Percentiles rank a stretch among this genome's conserved stretches.
These are phyloP conservation scores for Euzetes globulus DNA, from an alignment of 2,888 invertebrate genomes.

Conservation along the genomic window DNA sequence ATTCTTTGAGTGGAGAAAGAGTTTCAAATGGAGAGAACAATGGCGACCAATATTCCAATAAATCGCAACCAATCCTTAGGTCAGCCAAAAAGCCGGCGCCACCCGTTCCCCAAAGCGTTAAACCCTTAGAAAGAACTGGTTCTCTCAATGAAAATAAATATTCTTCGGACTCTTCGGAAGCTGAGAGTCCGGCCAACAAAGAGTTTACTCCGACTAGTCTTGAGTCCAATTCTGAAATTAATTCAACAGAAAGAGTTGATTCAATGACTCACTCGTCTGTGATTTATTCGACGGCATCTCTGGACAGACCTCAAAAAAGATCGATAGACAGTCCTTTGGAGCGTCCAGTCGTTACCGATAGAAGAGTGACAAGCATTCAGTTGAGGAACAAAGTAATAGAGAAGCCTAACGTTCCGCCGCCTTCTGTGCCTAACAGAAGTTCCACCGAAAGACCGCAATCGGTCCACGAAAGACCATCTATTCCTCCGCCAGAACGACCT, in stretches of 20 bases:
- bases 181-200: background rate
- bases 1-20: background rate
- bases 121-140: background rate
- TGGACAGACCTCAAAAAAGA: background rate
- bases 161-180: background rate
- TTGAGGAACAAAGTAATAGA: conserved; percentile 29
- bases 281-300: conserved; percentile 6
- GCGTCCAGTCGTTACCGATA: background rate
- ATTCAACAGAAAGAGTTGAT: background rate
- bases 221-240: background rate
- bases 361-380: background rate
- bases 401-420: conserved; percentile 29
- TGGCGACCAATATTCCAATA: conserved; percentile 14
- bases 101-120: conserved; percentile 41
- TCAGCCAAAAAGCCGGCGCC: conserved; percentile 64
- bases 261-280: background rate
- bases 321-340: background rate
- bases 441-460: conserved; percentile 20
- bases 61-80: conserved; percentile 56
- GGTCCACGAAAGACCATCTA: conserved; percentile 37
- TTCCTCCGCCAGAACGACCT: conserved; percentile 39
- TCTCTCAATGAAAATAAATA: background rate
- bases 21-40: conserved; percentile 2
- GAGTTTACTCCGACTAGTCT: background rate
- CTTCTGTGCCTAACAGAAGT: conserved; percentile 12